Percentiles rank a stretch among this genome's conserved stretches.
Conservation (phyloP, 1,140 invertebrate genomes). For the Araneus ventricosus region DNA sequence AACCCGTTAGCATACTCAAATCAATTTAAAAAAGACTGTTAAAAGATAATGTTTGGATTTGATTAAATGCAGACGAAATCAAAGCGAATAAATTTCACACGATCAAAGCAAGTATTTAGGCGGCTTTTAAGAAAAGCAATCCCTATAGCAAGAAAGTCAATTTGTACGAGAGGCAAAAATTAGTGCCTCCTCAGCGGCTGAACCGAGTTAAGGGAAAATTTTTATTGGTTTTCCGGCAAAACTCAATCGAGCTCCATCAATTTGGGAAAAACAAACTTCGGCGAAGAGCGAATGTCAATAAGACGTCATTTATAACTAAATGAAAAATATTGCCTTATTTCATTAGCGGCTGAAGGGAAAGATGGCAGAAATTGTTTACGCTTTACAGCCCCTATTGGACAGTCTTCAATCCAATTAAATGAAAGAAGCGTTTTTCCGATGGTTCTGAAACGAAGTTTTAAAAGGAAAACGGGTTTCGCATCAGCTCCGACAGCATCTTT, state of each 20-base stretch:
- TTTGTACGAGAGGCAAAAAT: slow-evolving; percentile 63
- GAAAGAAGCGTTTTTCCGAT: slow-evolving; percentile 63
- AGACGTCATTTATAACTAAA: slow-evolving; percentile 61
- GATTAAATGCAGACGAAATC: slow-evolving; percentile 6
- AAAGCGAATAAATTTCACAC: slow-evolving; percentile 16
- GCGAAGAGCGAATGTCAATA: slow-evolving; percentile 67
- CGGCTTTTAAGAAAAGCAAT: slow-evolving; percentile 25
- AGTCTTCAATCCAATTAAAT: slow-evolving; percentile 71
- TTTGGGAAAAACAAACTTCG: slow-evolving; percentile 59
- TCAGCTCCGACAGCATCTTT: background rate
- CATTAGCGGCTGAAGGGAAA: slow-evolving; percentile 45
- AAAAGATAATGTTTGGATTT: slow-evolving; percentile 12
- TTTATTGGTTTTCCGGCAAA: slow-evolving; percentile 54
- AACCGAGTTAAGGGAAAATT: slow-evolving; percentile 1
- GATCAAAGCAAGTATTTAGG: slow-evolving; percentile 54
- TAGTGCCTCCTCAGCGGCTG: background rate
- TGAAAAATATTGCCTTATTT: slow-evolving; percentile 73
- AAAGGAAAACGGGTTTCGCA: slow-evolving; percentile 39
- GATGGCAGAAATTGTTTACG: slow-evolving; percentile 58
- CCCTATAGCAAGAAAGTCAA: slow-evolving; percentile 15
- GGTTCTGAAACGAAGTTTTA: slow-evolving; percentile 6
- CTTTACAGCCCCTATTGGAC: slow-evolving; percentile 65
- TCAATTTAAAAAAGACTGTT: slow-evolving; percentile 9
- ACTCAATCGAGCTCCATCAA: slow-evolving; percentile 42
- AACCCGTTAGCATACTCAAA: background rate